phyloP scores from a whole-genome alignment of 2,113 vertebrate genomes.

The Colinus virginianus region DNA sequence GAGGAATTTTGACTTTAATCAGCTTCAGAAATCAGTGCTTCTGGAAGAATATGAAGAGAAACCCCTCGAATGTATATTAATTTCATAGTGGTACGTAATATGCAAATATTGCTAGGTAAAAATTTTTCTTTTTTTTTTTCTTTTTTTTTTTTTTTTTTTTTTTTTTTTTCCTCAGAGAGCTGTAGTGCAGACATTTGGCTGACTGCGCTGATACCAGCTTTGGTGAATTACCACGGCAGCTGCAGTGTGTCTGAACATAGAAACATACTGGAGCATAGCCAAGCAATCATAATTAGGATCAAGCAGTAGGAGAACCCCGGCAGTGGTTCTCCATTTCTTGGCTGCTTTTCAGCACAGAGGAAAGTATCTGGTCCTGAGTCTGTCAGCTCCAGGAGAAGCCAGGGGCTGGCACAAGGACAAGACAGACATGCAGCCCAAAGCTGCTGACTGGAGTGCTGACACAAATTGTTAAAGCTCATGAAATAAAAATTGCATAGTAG shows the following conservation, averaged over 20 bases:
- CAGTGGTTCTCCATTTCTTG: conserved; percentile 38
- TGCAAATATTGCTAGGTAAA: neutral
- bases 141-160: too few species aligned
- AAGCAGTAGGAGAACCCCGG: conserved; percentile 27
- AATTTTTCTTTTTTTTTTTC: neutral
- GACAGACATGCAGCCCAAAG: neutral
- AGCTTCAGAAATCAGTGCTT: neutral
- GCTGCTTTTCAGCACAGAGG: neutral
- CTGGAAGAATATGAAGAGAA: neutral
- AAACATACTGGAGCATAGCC: neutral
- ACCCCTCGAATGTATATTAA: neutral
- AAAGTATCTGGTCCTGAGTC: neutral
- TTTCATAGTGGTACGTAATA: neutral
- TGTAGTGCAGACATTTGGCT: conserved; percentile 22
- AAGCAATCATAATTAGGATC: conserved; percentile 50
- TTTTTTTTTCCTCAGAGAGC: neutral
- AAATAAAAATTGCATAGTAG: neutral
- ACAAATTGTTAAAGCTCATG: neutral
- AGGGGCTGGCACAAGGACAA: neutral
- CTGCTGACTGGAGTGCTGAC: neutral
- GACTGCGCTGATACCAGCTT: conserved; percentile 13
- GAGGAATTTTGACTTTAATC: neutral
- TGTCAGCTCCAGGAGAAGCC: conserved; percentile 6
- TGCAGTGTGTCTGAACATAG: conserved; percentile 52
- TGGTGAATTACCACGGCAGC: conserved; percentile 51